Base-by-base conservation (phyloP, 2,888 invertebrate species). In the Thymelicus acteon region DNA sequence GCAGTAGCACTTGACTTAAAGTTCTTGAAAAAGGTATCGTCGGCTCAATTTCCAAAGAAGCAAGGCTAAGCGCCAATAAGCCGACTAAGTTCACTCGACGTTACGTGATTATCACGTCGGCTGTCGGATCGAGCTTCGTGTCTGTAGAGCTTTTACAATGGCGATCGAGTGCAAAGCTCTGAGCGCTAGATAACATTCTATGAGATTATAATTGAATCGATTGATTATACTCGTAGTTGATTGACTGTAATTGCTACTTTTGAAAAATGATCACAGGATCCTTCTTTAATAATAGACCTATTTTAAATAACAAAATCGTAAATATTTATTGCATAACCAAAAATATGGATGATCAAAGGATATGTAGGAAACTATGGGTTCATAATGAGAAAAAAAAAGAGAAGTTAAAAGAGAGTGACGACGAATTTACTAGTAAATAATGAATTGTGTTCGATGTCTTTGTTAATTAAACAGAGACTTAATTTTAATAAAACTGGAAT, bases 121-220 rank as follows among this genome's bases (percentile, higher is more conserved):
- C 49, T 63, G 63, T 63, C 63, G 63, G 63, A 63, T 63, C 37
- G 52, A 62, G 63, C 39, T 63, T 49, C 49, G 63, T 62, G 62
- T 62, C 62, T 19, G n/a, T 62, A 49, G 49, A n/a, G 37, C 63
- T 63, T 52, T 63, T 52, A 52, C 15, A 63, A 19, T 8, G 31
- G 13, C 48, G 49, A 62, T 62, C 47, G n/a, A 48, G 37, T 58
- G 15, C 63, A 37, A 48, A 49, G 61, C 47, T 62, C 12, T 19
- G 19, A 49, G 79, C 83, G 81, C 81, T 74, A 74, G 71, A 72
- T 72, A 69, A 67, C 73, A 69, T 69, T 65, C 69, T 54, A 71
- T 76, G 75, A 75, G 39, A 63, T 63, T 63, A 52, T 10, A 19
- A n/a, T 37, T 31, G 10, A 39, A 15, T 37, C 15, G 37, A 39